Evolutionary conservation across 2,113 vertebrate genomes (phyloP), one percentile per base, ranked within the genome.

Genomic region (Cynoglossus semilaevis): DNA sequence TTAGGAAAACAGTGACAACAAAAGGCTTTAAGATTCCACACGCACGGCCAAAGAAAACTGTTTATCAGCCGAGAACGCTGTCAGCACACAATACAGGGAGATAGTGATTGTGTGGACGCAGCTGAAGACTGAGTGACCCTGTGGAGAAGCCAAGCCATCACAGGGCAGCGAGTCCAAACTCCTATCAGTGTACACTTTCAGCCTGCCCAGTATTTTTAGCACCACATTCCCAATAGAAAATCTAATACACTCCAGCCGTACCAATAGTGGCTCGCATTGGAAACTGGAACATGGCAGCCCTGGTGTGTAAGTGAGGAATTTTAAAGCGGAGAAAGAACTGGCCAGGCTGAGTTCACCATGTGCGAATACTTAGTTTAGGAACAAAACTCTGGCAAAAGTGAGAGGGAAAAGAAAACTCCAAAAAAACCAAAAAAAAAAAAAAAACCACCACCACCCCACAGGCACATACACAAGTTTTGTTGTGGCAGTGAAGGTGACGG

Each of bases 191-290:
- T 82, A 78, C 81, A 72, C 84, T 89, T 87, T 87, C 77, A 78
- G 88, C 76, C 70, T 47, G 68, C 69, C 44, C 76, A 43, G 79
- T 91, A 90, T 90, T 91, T 91, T 89, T 90, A 90, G 89, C 81
- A 58, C 34, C 65, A 34, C 88, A 88, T 89, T 91, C 82, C 84
- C 84, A 70, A 86, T 81, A 58, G 87, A 88, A 82, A 87, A 88
- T 86, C 80, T 88, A 88, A 88, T 87, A 87, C 88, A 84, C 72
- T 78, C 70, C 52, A n/a, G 63, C 74, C 64, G 67, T 43, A 65
- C 57, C 19, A 47, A 85, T 80, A 79, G 81, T 78, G 75, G 74
- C 81, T 74, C 63, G 42, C 61, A 60, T 54, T 67, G 66, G 68
- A 86, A 85, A 87, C 64, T 74, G 70, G 83, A 86, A 84, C 78